Conservation (phyloP, 2,797 vertebrate genomes). For the Thunnus albacares region DNA sequence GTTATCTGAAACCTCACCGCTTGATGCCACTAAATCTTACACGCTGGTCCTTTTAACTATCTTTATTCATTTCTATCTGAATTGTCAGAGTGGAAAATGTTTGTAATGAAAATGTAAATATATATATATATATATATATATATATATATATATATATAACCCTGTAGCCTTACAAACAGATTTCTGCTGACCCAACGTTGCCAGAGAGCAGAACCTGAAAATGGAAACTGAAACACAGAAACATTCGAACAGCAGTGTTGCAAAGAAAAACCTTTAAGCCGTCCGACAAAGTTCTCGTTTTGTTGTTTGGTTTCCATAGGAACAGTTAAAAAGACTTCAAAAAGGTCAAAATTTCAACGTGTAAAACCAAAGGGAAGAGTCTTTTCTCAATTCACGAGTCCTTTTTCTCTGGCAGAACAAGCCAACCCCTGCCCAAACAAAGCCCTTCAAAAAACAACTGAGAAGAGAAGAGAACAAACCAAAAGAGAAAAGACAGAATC, state of each 20-base stretch:
- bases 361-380: slow-evolving; percentile 75
- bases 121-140: too few species aligned
- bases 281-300: slow-evolving; percentile 64
- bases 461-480: slow-evolving; percentile 14
- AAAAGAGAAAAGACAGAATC: not conserved
- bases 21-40: too few species aligned
- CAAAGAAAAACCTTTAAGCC: slow-evolving; percentile 65
- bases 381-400: slow-evolving; percentile 68
- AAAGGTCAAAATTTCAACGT: slow-evolving; percentile 73
- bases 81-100: slow-evolving; percentile 24
- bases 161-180: slow-evolving; percentile 59
- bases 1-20: too few species aligned
- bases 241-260: slow-evolving; percentile 60
- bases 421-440: slow-evolving; percentile 29
- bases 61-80: slow-evolving; percentile 6
- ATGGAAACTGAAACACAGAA: slow-evolving; percentile 64
- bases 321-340: slow-evolving; percentile 82
- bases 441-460: slow-evolving; percentile 50
- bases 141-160: slow-evolving; percentile 25
- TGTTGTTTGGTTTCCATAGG: slow-evolving; percentile 80
- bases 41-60: not conserved
- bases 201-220: slow-evolving; percentile 55
- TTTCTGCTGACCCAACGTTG: slow-evolving; percentile 27
- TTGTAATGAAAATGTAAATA: slow-evolving; percentile 19
- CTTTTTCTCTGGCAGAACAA: slow-evolving; percentile 53